Percentiles rank a stretch among this genome's conserved stretches.
These are phyloP conservation scores for Orthosia incerta DNA, from an alignment of 2,888 invertebrate genomes.

Conservation along the genomic window DNA sequence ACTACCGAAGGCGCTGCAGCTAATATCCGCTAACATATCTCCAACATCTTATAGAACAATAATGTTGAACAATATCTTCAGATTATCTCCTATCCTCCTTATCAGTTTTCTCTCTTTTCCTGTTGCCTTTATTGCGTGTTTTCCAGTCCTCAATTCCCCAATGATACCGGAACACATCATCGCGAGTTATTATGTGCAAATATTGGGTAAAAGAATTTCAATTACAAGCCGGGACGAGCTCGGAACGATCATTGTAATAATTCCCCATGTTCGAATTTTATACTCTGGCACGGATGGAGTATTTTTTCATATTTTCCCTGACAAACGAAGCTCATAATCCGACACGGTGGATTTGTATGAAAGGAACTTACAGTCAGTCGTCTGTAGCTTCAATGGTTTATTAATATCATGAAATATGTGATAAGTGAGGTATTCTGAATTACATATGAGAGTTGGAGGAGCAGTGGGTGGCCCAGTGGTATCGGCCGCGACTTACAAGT, in stretches of 20 bases:
- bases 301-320: constrained; percentile 29
- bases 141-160: constrained; percentile 55
- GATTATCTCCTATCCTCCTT: constrained; percentile 40
- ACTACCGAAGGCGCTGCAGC: not conserved
- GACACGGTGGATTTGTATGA: constrained; percentile 2
- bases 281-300: constrained; percentile 8
- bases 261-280: constrained; percentile 48
- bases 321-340: not conserved
- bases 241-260: constrained; percentile 49
- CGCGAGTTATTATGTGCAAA: constrained; percentile 57
- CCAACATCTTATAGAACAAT: constrained; percentile 2
- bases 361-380: not conserved
- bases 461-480: no score
- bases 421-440: not conserved
- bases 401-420: not conserved
- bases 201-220: constrained; percentile 58
- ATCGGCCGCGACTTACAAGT: no score
- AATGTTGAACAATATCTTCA: constrained; percentile 12
- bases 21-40: not conserved
- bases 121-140: constrained; percentile 43
- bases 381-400: not conserved
- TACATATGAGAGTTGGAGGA: no score
- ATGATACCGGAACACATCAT: constrained; percentile 45
- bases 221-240: constrained; percentile 30
- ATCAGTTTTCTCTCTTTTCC: constrained; percentile 25